Base-by-base conservation (phyloP, 53 echinoderm and acorn worm species). In the Paracentrotus lividus region DNA sequence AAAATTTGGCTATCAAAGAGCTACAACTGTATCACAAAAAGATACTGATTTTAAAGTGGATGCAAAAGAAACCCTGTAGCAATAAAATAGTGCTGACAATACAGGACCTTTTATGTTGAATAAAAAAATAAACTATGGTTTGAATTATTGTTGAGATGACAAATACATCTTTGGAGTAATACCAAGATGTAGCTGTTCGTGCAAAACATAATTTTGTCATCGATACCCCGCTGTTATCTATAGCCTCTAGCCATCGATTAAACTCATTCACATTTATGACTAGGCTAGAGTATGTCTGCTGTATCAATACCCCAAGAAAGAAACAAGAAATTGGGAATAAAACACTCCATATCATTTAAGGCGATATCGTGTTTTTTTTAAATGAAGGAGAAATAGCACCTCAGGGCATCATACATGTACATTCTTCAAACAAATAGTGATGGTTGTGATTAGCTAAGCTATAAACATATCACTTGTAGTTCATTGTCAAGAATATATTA, bases 391-490 rank as follows among this genome's bases (percentile, higher is more conserved):
- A 23, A 64, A 64, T 29, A 64, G 29, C 9, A 12, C 64, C 64
- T 64, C 31, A 10, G 29, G 64, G 64, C 59, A 59, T 24, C 23
- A n/a, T n/a, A n/a, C n/a, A 59, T n/a, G n/a, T n/a, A 59, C 23
- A 59, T 7, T 59, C 21, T 23, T 23, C n/a, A 8, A 59, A 59
- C 15, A 59, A 59, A 0, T 54, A 7, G n/a, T 21, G 24, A 29
- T 64, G 64, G 64, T 29, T 64, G 31, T 64, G 64, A 64, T 64
- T 64, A 64, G 8, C 31, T 9, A 64, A 64, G 64, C 64, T 64
- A 64, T 64, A 64, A 64, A 64, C 76, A 76, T 76, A 76, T 40
- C 76, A 76, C 76, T 76, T 76, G 38, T 40, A 76, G 42, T 42
- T 42, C 42, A 0, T 76, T 76, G 76, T 23, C 76, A 20, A 81